Evolutionary conservation across 2,888 invertebrate species (phyloP).

Genomic region (Campoplex capitator): DNA sequence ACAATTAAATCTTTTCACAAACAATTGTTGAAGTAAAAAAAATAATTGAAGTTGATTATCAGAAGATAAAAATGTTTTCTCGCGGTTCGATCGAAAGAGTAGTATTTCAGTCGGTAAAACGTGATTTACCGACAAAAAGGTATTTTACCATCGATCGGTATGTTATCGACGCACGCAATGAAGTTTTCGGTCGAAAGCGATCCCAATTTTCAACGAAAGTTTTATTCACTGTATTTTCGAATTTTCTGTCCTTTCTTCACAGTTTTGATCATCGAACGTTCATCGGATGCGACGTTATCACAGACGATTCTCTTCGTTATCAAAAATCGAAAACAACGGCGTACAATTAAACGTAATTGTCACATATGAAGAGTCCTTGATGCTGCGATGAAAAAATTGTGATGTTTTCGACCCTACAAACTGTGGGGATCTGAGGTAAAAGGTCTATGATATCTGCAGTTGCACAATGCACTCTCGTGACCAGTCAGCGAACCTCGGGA

Average conservation of each 20-base stretch:
- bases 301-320: too few relatives aligned
- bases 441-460: not conserved
- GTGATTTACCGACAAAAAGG: not conserved
- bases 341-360: too few relatives aligned
- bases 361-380: too few relatives aligned
- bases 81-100: not conserved
- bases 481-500: not conserved
- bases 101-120: not conserved
- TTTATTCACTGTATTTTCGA: too few relatives aligned
- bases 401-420: too few relatives aligned
- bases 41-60: not conserved
- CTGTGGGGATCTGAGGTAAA: too few relatives aligned
- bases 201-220: too few relatives aligned
- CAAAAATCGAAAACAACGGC: too few relatives aligned
- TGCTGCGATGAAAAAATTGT: too few relatives aligned
- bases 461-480: not conserved
- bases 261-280: too few relatives aligned
- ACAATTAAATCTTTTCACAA: not conserved
- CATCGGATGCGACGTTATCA: too few relatives aligned
- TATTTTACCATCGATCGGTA: not conserved
- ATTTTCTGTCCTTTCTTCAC: too few relatives aligned
- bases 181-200: not conserved
- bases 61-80: not conserved
- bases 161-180: not conserved
- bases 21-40: not conserved